Evolutionary conservation across 2,888 invertebrate genomes (phyloP).

Genomic region (Bedellia somnulentella): DNA sequence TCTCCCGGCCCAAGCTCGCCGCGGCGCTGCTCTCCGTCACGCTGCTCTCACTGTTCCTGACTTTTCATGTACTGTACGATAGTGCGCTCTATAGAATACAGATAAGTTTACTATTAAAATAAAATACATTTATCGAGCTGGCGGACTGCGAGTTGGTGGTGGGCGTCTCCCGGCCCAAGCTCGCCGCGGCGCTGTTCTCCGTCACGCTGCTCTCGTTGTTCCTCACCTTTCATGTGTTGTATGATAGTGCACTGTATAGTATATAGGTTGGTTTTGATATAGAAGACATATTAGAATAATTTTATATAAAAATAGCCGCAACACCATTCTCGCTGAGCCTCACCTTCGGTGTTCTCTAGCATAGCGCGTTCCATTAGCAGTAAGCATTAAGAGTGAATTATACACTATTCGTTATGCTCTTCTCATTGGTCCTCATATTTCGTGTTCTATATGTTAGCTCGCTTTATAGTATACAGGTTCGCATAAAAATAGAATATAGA

Average conservation of each 20-base stretch:
- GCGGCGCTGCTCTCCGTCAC: conserved; percentile 78
- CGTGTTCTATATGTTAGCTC: conserved; percentile 85
- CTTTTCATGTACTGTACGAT: conserved; percentile 84
- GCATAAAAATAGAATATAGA: background rate
- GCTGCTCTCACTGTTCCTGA: conserved; percentile 79
- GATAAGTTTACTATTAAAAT: conserved; percentile 19
- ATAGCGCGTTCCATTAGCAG: no score
- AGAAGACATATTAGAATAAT: background rate
- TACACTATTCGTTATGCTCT: conserved; percentile 70
- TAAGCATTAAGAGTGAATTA: background rate
- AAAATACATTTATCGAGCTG: conserved; percentile 65
- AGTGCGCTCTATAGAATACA: conserved; percentile 82
- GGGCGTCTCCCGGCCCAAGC: conserved; percentile 81
- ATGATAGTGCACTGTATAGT: conserved; percentile 83
- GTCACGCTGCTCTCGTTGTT: conserved; percentile 80
- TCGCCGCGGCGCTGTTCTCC: conserved; percentile 78
- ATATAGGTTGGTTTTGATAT: conserved; percentile 54
- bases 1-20: conserved; percentile 83
- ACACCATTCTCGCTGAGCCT: no score
- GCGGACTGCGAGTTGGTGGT: conserved; percentile 84
- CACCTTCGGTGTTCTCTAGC: no score
- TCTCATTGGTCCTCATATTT: conserved; percentile 82
- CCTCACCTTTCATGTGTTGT: conserved; percentile 82
- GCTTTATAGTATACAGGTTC: conserved; percentile 73
- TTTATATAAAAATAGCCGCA: no score